Evolutionary conservation across 2,888 invertebrate species (phyloP), one percentile per base, ranked within the genome.

Genomic region (Macaria liturata): DNA sequence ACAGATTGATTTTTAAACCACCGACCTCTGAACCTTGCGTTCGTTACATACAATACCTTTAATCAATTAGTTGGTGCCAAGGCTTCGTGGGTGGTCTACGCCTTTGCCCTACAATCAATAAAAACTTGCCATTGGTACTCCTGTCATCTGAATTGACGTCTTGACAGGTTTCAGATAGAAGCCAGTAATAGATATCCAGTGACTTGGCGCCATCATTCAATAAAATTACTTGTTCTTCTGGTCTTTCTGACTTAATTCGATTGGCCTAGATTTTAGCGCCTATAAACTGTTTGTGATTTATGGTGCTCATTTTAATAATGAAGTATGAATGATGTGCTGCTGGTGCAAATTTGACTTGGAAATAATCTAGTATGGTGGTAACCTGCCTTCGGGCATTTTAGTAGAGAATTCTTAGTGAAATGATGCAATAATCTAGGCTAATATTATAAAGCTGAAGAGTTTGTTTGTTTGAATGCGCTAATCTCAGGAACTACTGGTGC

Each of bases 61-160:
- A 76, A 76, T 83, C 83, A 86, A 86, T 89, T 84, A 84, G 72
- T 72, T 62, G 71, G 64, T 57, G 70, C 65, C 71, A 67, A 64
- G 63, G 67, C 75, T 63, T 75, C 62, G 72, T 76, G 84, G 90
- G 89, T 79, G 88, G 89, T 83, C 87, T 72, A 66, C 71, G 75
- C 64, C 70, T 78, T 75, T 77, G 80, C 78, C 82, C 76, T 82
- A 68, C 76, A 80, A 80, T 80, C 76, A 83, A 80, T 80, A 76
- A 81, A 77, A 77, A 71, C 67, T 62, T 66, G 74, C 66, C 72
- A 78, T 73, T 67, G 62, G 51, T 48, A 49, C 57, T 61, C 62
- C 49, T 46, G 54, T 60, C 49, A 60, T 48, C 32, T 40, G 49
- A 70, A 71, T 67, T 77, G 81, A 83, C 75, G 75, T 74, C 64